A percentile compares a stretch with the other conserved stretches of the same genome.
phyloP scores from a whole-genome alignment of 2,888 invertebrate species.

The Drosophila anceps region DNA sequence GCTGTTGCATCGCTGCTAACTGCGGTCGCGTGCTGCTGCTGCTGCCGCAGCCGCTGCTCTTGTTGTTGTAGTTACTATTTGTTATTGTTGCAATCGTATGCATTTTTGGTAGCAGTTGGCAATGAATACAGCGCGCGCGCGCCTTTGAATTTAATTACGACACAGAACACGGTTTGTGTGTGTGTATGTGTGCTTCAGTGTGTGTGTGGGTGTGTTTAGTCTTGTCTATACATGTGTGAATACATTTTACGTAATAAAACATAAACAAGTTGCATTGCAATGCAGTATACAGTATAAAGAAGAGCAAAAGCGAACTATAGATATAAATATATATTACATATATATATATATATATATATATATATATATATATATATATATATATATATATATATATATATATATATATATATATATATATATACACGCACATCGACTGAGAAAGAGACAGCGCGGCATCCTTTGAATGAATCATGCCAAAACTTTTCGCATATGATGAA shows the following conservation, averaged over 20 bases:
- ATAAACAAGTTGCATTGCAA: slow-evolving; percentile 48
- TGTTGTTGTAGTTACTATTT: slow-evolving; percentile 21
- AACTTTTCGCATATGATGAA: neutral
- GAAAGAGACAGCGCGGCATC: slow-evolving; percentile 25
- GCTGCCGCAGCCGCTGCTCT: slow-evolving; percentile 14
- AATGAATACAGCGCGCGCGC: slow-evolving; percentile 70
- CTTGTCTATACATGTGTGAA: slow-evolving; percentile 12
- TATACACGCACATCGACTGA: neutral
- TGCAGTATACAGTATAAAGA: slow-evolving; percentile 15
- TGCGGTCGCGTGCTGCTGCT: slow-evolving; percentile 42
- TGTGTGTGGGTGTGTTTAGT: slow-evolving; percentile 11
- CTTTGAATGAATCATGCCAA: slow-evolving; percentile 47
- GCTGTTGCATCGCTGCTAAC: slow-evolving; percentile 30
- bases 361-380: neutral
- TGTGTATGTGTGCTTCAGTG: slow-evolving; percentile 8
- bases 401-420: slow-evolving; percentile 9
- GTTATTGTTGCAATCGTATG: slow-evolving; percentile 40
- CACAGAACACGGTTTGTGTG: slow-evolving; percentile 37
- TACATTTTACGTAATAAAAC: slow-evolving; percentile 63
- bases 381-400: neutral
- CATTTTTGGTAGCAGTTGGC: slow-evolving; percentile 63
- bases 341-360: neutral
- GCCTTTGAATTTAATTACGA: slow-evolving; percentile 76
- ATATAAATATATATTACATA: neutral
- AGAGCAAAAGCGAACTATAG: neutral